These are phyloP conservation scores for Tanypteryx hageni DNA, from an alignment of 2,888 invertebrate genomes.

Conservation along the genomic window DNA sequence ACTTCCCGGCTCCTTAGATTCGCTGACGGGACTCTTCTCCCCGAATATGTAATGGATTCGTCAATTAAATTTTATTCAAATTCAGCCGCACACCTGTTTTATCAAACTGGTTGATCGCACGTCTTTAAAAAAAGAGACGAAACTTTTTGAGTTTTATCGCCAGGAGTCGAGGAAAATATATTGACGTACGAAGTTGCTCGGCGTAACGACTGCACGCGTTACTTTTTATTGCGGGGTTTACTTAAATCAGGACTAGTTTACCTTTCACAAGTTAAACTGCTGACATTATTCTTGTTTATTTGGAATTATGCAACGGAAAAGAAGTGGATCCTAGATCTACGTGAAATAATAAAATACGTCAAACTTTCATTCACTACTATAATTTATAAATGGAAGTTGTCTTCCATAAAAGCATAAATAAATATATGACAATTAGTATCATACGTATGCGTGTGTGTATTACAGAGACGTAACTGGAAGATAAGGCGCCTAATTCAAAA, in stretches of 20 bases:
- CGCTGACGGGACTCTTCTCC: background rate
- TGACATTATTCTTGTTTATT: background rate
- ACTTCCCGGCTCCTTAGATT: background rate
- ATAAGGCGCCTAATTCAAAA: too few relatives aligned
- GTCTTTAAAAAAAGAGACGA: background rate
- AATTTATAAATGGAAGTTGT: too few relatives aligned
- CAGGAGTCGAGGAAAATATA: background rate
- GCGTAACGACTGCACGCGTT: background rate
- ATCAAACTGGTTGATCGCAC: background rate
- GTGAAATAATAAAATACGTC: too few relatives aligned
- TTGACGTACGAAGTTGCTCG: background rate
- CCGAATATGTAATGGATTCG: background rate
- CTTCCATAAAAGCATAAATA: too few relatives aligned
- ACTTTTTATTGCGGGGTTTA: background rate
- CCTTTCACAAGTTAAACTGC: background rate
- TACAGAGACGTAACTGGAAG: too few relatives aligned
- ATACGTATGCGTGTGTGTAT: too few relatives aligned
- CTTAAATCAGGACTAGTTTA: background rate
- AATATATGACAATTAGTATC: too few relatives aligned
- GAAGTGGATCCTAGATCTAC: background rate
- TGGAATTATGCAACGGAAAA: background rate
- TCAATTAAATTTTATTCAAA: background rate
- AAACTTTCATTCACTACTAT: too few relatives aligned
- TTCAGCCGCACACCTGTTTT: conserved; percentile 9
- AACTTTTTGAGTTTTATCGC: background rate